Evolutionary conservation across 2,113 vertebrate genomes (phyloP).

Genomic region (Syrrhaptes paradoxus): DNA sequence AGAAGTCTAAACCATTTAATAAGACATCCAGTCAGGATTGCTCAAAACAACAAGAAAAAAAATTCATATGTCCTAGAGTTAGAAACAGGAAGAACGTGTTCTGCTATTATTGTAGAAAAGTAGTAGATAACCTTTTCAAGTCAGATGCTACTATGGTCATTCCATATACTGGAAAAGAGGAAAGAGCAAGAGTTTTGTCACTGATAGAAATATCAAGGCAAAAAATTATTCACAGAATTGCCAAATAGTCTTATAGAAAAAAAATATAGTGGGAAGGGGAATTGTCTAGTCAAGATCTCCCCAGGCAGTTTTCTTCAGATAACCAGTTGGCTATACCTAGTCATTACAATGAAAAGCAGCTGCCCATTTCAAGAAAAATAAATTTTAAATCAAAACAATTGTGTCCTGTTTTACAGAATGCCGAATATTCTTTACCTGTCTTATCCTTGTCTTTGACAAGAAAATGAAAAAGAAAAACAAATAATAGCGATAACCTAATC

Average conservation of each 20-base stretch:
- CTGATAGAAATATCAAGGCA: neutral
- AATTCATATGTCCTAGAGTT: neutral
- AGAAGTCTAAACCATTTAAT: neutral
- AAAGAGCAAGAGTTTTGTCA: neutral
- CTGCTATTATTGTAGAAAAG: neutral
- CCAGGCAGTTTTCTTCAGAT: neutral
- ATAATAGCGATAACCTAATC: neutral
- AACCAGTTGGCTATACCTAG: neutral
- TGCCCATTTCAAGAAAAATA: neutral
- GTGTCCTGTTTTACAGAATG: neutral
- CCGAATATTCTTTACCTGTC: neutral
- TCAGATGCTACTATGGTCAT: neutral
- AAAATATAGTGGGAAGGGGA: neutral
- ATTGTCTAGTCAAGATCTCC: neutral
- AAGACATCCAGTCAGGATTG: neutral
- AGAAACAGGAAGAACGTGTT: neutral
- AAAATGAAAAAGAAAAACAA: neutral
- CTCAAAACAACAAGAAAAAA: neutral
- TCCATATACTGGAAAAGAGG: neutral
- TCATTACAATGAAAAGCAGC: neutral
- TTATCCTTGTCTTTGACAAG: neutral
- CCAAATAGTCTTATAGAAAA: neutral
- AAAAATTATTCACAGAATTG: neutral
- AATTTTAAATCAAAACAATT: neutral
- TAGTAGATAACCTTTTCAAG: neutral